Base-by-base conservation (phyloP, 2,113 vertebrate species). In the Pachyramphus minor region DNA sequence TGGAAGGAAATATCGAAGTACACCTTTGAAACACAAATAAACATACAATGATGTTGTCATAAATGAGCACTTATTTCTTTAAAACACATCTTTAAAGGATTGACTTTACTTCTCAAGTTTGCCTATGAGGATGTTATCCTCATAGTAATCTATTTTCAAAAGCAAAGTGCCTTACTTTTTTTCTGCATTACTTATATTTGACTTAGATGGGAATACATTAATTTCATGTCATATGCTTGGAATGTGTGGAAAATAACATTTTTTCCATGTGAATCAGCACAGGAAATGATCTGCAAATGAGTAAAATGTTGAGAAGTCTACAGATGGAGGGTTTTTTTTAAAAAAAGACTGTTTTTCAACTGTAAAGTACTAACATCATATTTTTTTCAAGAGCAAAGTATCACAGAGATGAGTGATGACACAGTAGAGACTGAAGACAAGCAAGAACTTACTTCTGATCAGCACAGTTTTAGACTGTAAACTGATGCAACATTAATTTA, bases 191-290 rank as follows among this genome's bases (percentile, higher is more conserved):
- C 39, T 92, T 95, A 41, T 30, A 79, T 80, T 90, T 94, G 35
- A 53, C 68, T 87, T 93, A 73, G 67, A 96, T 58, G 44, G 59
- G n/a, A 93, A 94, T 73, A 80, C 5, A 76, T 94, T 91, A 92
- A 91, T 90, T 91, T 10, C 37, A 56, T 59, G 79, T 63, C 85
- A 88, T 82, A 92, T 93, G 68, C 49, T 85, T 89, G 83, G 72
- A 95, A 96, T 88, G 89, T 91, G 78, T 91, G 89, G 84, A 95
- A 97, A 96, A 95, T 66, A 93, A 71, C 41, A 82, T 92, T 86
- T 97, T 96, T 93, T 89, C 96, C 90, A 93, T 69, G 60, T 95
- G 95, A 96, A 91, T 97, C 95, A 93, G 60, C 89, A 84, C 56
- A 94, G 95, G 94, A 96, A 95, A 96, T 69, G 56, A 91, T 85